Base-by-base conservation (phyloP, 2,888 invertebrate species). In the Campoletis raptor region DNA sequence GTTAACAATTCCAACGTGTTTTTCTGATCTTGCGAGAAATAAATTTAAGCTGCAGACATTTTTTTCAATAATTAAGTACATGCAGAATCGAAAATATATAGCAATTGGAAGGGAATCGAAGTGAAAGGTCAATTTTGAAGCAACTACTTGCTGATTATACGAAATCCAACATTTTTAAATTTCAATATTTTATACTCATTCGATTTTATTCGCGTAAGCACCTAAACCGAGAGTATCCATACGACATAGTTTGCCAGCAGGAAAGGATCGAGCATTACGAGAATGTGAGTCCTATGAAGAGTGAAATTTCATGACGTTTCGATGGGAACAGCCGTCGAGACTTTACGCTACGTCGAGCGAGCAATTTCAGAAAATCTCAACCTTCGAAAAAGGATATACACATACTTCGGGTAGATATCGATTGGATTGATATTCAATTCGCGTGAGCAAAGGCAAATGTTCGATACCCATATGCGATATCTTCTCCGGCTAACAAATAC, bases 281-380 rank as follows among this genome's bases (percentile, higher is more conserved):
- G 54, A 54, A 67, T n/a, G 67, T 40, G 78, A 76, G 66, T n/a
- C 15, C 61, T 36, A 45, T 45, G 45, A 66, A 70, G 78, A 72
- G 36, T 73, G 54, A 81, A 83, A 86, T 86, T 81, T 83, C 69
- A 66, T 73, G 77, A 73, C 57, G 24, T 57, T 73, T 48, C 57
- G 42, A 85, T 21, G 73, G 57, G 83, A 77, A 12, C 45, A 12
- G 10, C 52, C 15, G 18, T 37, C 42, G 48, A 48, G 73, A 73
- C 24, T 77, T 86, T 36, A 54, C 66, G 72, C 86, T 86, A 81
- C 66, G 80, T 64, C 77, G 83, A 86, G 86, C 81, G 80, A 70
- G 57, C 80, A 80, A 73, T 83, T 83, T 72, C 64, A 36, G 66
- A 24, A 72, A 77, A 72, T 83, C 72, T 76, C 67, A 54, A 79